Evolutionary conservation across 2,888 invertebrate genomes (phyloP), one percentile per base, ranked within the genome.

Genomic region (Arctia plantaginis): DNA sequence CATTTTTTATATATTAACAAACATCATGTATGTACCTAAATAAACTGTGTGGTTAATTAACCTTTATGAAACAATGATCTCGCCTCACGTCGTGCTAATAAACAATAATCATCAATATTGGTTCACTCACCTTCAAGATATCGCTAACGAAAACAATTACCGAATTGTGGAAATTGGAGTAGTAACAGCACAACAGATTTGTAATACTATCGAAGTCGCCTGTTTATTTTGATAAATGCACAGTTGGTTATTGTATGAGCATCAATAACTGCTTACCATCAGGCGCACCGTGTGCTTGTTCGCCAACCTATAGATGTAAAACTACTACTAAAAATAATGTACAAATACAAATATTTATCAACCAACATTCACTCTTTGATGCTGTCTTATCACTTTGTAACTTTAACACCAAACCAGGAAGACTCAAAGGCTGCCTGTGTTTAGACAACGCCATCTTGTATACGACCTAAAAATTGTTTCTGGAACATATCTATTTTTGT

Each of bases 391-490:
- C 20, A 33, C 33, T 20, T 62, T 55, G 39, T 41, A 66, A n/a
- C n/a, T n/a, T 30, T 35, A 51, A 72, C 51, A 20, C n/a, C 55
- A 65, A 67, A 74, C 71, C 44, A 59, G 20, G 44, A 69, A 65
- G 33, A 47, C 18, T 59, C 3, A 33, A 35, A 33, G 64, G 44
- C 51, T 47, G 47, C 64, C 67, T 62, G 64, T 72, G 66, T 66
- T 77, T 39, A 68, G 39, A 51, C 12, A 51, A 33, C 62, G 23
- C n/a, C 66, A 67, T 62, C 68, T 74, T 78, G 70, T 71, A 71
- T 69, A 72, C 76, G 81, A 78, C 83, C 82, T 77, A 78, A 76
- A 82, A 82, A 79, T 39, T 51, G 65, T 55, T 62, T 35, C 74
- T 70, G 70, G 75, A 76, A 77, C 47, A 71, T 72, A 59, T 41